A percentile compares a stretch with the other conserved stretches of the same genome.
Conservation (phyloP, 1,140 invertebrate species). For the Panagrolaimus sp. region DNA sequence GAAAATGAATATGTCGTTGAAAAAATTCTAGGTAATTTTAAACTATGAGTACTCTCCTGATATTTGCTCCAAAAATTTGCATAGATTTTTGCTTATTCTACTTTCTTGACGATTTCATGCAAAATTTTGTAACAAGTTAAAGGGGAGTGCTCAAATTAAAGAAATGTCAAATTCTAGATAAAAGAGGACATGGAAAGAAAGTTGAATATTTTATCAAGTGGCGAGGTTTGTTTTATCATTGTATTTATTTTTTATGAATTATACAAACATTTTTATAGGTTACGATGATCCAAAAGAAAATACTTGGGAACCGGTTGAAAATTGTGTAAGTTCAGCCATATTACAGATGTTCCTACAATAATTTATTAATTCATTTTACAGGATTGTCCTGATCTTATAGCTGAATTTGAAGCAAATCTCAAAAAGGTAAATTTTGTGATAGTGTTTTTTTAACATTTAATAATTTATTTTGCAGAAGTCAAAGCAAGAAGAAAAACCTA, state of each 20-base stretch:
- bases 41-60: too few relatives aligned
- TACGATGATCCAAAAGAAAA: conserved; percentile 31
- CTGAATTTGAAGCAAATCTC: conserved; percentile 18
- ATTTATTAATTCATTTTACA: not conserved
- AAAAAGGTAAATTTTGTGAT: conserved; percentile 19
- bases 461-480: not conserved
- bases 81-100: too few relatives aligned
- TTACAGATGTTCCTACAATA: not conserved
- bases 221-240: conserved; percentile 9
- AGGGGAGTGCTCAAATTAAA: too few relatives aligned
- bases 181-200: conserved; percentile 7
- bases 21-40: too few relatives aligned
- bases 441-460: not conserved
- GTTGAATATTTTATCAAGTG: conserved; percentile 30
- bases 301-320: conserved; percentile 29
- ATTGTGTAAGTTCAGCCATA: conserved; percentile 21
- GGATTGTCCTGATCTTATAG: conserved; percentile 29
- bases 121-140: too few relatives aligned
- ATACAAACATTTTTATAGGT: not conserved
- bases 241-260: not conserved
- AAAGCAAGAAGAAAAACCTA: not conserved
- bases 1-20: too few relatives aligned
- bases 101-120: too few relatives aligned
- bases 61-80: too few relatives aligned
- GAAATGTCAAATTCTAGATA: conserved; percentile 22